Percentiles rank a stretch among this genome's conserved stretches.
Evolutionary conservation across 2,113 vertebrate species (phyloP).

Genomic region (Protobothrops mucrosquamatus): DNA sequence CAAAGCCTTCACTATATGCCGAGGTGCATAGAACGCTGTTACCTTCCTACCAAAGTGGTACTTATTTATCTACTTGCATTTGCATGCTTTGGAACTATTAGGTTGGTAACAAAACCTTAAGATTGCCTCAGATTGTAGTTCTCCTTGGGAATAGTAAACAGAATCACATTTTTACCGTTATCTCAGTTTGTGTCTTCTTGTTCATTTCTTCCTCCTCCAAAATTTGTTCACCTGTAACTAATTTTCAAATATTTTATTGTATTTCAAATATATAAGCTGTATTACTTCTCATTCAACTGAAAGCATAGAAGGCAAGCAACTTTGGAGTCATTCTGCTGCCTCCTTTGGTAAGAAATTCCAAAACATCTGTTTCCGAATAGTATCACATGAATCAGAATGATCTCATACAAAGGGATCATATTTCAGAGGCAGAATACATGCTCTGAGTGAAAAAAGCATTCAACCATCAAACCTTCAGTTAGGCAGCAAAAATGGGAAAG

Average conservation of each 20-base stretch:
- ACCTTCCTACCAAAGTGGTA: background rate
- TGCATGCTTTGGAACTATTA: background rate
- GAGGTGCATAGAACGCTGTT: background rate
- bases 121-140: background rate
- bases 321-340: background rate
- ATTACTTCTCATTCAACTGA: background rate
- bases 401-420: background rate
- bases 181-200: slow-evolving; percentile 40
- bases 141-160: background rate
- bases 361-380: background rate
- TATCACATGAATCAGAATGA: background rate
- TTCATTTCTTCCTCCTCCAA: slow-evolving; percentile 47
- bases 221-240: slow-evolving; percentile 58
- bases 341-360: background rate
- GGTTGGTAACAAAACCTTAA: background rate
- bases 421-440: background rate
- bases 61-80: background rate
- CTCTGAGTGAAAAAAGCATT: background rate
- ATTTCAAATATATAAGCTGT: background rate
- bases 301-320: background rate
- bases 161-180: slow-evolving; percentile 54
- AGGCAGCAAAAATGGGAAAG: background rate
- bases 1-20: background rate
- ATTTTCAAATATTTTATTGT: slow-evolving; percentile 13
- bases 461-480: background rate